Base-by-base conservation (phyloP, 2,113 vertebrate genomes). In the Serinus canaria region DNA sequence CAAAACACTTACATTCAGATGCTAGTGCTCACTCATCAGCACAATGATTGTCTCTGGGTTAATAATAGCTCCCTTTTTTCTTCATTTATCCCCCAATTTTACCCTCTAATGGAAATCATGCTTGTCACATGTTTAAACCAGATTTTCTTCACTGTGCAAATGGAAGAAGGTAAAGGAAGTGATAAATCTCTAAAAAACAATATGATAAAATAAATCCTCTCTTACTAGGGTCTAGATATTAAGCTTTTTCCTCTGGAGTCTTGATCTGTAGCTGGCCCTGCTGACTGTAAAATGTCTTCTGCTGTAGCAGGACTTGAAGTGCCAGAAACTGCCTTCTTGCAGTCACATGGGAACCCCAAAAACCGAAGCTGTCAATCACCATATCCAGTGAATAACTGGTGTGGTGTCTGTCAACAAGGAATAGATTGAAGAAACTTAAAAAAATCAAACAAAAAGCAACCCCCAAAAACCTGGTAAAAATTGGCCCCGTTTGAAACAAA, bases 81-180 rank as follows among this genome's bases (percentile, higher is more conserved):
- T 94, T 91, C 64, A 60, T 94, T 94, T 96, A 53, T 89, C 15
- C 62, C 44, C n/a, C 2, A 17, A 58, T 84, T 87, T 82, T 91
- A n/a, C 23, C 67, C 46, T 60, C 41, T 72, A 64, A 58, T 67
- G 73, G 52, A 92, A 92, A 30, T 69, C 2, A 4, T 95, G 92
- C 52, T 52, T 84, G 31, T 87, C 66, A 78, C 96, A 89, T 56
- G 83, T 94, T 96, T 95, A 68, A 91, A 97, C 78, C 94, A 96
- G 92, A 95, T 96, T 96, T 89, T 76, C 81, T 89, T 91, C 58
- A 12, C 69, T 82, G 15, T 55, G 47, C 1, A 0, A 79, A 46
- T 82, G 69, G 69, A 94, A 21, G 68, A 92, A 93, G 39, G 83
- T 94, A 87, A 87, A 94, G 96, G 95, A 96, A 95, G 96, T 94